phyloP scores from a whole-genome alignment of 2,113 vertebrate genomes.

The Podiceps cristatus region DNA sequence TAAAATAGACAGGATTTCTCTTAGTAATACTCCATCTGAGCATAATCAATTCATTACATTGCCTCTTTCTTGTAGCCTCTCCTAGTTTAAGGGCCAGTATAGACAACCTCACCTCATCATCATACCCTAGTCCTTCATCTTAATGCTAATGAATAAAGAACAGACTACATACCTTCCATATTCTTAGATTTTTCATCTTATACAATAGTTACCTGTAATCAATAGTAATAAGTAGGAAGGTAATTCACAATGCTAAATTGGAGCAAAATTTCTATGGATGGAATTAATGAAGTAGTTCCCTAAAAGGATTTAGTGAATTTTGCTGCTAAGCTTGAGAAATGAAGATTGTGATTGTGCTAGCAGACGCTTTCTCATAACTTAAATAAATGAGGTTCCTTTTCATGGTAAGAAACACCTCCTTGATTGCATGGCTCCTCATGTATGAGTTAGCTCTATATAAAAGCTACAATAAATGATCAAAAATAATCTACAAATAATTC shows the following conservation, averaged over 20 bases:
- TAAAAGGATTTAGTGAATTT: neutral
- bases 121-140: neutral
- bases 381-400: neutral
- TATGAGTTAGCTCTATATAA: neutral
- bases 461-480: neutral
- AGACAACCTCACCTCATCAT: neutral
- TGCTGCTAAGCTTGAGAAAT: neutral
- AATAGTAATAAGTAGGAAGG: neutral
- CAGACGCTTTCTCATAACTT: neutral
- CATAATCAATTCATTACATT: neutral
- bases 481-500: neutral
- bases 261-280: neutral
- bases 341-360: neutral
- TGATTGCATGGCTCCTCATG: neutral
- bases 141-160: neutral
- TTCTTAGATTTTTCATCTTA: neutral
- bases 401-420: neutral
- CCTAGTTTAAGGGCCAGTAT: neutral
- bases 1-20: neutral
- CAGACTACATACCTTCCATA: neutral
- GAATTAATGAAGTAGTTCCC: neutral
- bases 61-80: neutral
- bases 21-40: neutral
- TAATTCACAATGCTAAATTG: neutral
- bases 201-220: neutral